A percentile compares a stretch with the other conserved stretches of the same genome.
These are phyloP conservation scores for Oreochromis grahami DNA, from an alignment of 2,797 vertebrate species.

Conservation along the genomic window DNA sequence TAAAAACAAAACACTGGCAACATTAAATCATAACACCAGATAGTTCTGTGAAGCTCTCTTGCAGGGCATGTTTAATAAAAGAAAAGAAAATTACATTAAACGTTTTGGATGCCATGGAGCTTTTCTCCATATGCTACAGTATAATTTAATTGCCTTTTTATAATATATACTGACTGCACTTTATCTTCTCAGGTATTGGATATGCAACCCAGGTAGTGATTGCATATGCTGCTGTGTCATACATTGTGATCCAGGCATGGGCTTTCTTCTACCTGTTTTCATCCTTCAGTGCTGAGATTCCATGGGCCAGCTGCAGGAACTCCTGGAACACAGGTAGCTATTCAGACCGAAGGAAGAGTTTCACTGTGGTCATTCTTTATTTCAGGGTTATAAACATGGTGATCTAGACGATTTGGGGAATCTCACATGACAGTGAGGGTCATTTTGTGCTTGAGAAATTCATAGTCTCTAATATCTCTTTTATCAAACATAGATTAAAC, in stretches of 20 bases:
- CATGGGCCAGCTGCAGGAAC: conserved; percentile 72
- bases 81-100: not conserved
- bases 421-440: not conserved
- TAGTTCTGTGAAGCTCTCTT: not conserved
- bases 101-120: not conserved
- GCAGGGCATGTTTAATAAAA: not conserved
- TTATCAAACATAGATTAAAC: not conserved
- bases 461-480: not conserved
- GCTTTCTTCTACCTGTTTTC: conserved; percentile 74
- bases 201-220: conserved; percentile 68
- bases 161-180: not conserved
- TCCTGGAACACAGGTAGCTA: conserved; percentile 67
- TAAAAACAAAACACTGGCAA: too few relatives aligned
- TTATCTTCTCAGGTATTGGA: conserved; percentile 57
- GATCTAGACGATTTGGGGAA: not conserved
- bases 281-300: conserved; percentile 64
- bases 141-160: not conserved
- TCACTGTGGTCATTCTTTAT: not conserved
- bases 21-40: too few relatives aligned
- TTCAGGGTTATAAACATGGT: not conserved
- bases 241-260: conserved; percentile 73
- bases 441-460: not conserved
- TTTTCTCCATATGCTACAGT: not conserved
- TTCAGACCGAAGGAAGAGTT: not conserved
- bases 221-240: conserved; percentile 63